Base-by-base conservation (phyloP, 2,888 invertebrate species). In the Podotricha telesiphe region DNA sequence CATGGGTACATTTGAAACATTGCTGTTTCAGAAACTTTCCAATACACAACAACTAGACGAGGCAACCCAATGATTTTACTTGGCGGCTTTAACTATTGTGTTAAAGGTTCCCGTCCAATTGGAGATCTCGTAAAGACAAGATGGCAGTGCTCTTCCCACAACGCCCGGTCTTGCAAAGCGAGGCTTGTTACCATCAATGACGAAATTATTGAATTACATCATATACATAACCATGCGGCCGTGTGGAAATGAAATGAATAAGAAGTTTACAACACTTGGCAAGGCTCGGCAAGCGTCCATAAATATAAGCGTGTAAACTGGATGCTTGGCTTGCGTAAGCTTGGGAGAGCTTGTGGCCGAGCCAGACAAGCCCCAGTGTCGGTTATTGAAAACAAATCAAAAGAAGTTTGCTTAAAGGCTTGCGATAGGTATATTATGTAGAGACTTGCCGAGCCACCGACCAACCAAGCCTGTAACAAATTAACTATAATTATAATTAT, bases 21-120 rank as follows among this genome's bases (percentile, higher is more conserved):
- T 2, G 8, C n/a, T 53, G 6, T 45, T 45, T 22, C 68, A 75
- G 74, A 63, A 34, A 10, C 45, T 1, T 50, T 61, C 0, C 20
- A 69, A 17, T 72, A 70, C 51, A 70, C 69, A 19, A 70, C 6
- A 11, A 81, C 82, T 0, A 73, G 65, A 17, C 74, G 75, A 42
- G 83, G 84, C 0, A 80, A 81, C 19, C 76, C 74, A 20, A 69
- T 83, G n/a, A 71, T 84, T n/a, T 64, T 78, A 5, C 68, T 80
- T 0, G 71, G 73, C 0, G 80, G 78, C 1, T 82, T 79, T 72
- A 77, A 75, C 1, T 84, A 79, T 67, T 79, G 77, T 5, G 51
- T 76, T 28, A 79, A 78, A 65, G 47, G 22, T 0, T 13, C 13
- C 0, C 50, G 0, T 10, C 17, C 22, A 6, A 7, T 61, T n/a